Conservation (phyloP, 2,113 vertebrate genomes). For the Butastur rufipennis region DNA sequence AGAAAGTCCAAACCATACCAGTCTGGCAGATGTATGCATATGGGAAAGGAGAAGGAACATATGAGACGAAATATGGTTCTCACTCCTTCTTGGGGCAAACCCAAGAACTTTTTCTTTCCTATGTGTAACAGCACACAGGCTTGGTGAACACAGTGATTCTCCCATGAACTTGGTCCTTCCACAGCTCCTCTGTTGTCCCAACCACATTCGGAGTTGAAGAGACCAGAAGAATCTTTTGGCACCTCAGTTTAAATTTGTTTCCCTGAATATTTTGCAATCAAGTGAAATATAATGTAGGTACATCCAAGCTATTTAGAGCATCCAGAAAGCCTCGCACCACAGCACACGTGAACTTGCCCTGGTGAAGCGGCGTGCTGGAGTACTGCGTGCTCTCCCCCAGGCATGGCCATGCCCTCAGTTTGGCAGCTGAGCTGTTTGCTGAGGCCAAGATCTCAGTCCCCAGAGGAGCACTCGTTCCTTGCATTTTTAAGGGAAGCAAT, state of each 20-base stretch:
- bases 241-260: neutral
- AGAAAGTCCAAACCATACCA: neutral
- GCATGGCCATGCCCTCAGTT: accelerated
- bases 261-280: accelerated
- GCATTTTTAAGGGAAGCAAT: neutral
- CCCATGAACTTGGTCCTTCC: neutral
- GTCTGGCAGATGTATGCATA: neutral
- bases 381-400: accelerated
- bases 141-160: neutral
- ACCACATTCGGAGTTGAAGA: accelerated
- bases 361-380: neutral
- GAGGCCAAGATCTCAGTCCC: neutral
- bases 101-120: neutral
- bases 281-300: neutral
- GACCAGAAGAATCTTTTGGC: neutral
- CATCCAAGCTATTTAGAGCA: neutral
- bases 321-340: accelerated
- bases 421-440: neutral
- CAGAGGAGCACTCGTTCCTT: neutral
- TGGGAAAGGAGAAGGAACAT: neutral
- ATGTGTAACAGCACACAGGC: neutral
- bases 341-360: neutral
- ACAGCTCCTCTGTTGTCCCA: neutral
- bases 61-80: neutral
- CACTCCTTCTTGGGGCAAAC: neutral